These are phyloP conservation scores for Archilochus colubris DNA, from an alignment of 2,113 vertebrate species.

Conservation along the genomic window DNA sequence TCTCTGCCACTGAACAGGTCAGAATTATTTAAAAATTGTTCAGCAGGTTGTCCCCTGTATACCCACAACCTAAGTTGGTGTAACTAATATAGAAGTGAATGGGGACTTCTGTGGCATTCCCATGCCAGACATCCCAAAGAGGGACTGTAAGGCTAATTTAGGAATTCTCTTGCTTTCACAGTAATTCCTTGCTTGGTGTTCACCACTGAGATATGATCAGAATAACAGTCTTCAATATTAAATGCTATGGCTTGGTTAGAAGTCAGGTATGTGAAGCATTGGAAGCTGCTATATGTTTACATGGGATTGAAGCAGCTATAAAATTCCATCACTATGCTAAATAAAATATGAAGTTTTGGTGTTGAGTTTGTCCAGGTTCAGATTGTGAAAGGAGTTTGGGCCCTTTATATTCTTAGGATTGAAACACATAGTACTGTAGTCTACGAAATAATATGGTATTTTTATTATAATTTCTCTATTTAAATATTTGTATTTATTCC, in stretches of 20 bases:
- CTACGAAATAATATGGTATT: background rate
- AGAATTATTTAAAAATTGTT: background rate
- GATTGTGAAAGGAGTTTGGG: background rate
- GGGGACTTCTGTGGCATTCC: background rate
- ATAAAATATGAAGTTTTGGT: background rate
- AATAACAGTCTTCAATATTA: background rate
- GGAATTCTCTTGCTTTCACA: background rate
- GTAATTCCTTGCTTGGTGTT: background rate
- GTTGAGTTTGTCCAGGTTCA: background rate
- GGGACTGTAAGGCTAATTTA: background rate
- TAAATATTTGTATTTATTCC: background rate
- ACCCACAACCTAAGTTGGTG: background rate
- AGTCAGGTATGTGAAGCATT: background rate
- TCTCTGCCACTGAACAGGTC: background rate
- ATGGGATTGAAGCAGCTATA: background rate
- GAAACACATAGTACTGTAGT: background rate
- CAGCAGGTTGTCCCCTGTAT: background rate
- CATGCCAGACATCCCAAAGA: background rate
- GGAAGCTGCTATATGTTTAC: background rate
- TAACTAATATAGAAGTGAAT: background rate
- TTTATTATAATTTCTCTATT: background rate
- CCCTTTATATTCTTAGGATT: background rate
- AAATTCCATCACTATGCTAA: background rate
- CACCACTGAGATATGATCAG: background rate
- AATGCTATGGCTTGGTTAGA: background rate